Evolutionary conservation across 2,888 invertebrate species (phyloP).

Genomic region (Osedax frankpressi): DNA sequence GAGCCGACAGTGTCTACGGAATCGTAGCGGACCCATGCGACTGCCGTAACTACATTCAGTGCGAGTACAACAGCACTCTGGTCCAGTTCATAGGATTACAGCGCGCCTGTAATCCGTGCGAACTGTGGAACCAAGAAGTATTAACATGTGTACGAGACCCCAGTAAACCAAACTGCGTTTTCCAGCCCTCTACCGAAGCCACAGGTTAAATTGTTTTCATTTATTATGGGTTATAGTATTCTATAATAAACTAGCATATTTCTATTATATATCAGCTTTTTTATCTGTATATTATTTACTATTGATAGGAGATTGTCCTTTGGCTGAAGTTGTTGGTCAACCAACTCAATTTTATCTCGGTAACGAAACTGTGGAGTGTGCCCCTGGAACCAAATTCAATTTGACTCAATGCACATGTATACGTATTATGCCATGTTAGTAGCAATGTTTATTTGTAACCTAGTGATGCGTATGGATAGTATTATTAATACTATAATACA

Average conservation of each 20-base stretch:
- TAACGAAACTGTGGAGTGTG: slow-evolving; percentile 3
- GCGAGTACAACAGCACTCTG: background rate
- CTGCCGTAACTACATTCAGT: background rate
- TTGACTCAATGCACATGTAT: background rate
- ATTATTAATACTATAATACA: too few relatives aligned
- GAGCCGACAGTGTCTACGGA: background rate
- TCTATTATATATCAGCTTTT: too few relatives aligned
- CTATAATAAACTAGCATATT: too few relatives aligned
- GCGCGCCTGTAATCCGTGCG: slow-evolving; percentile 2
- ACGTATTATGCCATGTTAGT: background rate
- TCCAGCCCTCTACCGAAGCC: background rate
- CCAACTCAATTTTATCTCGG: background rate
- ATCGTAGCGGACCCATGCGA: slow-evolving; percentile 3
- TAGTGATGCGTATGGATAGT: too few relatives aligned
- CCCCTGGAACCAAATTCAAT: slow-evolving; percentile 3
- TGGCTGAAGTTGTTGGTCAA: background rate
- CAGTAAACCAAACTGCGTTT: background rate
- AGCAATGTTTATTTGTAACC: too few relatives aligned
- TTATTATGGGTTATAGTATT: too few relatives aligned
- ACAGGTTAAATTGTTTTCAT: background rate
- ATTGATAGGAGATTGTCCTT: background rate
- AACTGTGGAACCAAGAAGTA: background rate
- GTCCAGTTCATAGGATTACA: background rate
- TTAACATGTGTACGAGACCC: background rate
- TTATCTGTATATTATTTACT: too few relatives aligned